These are phyloP conservation scores for Enteromius viviparus DNA, from an alignment of 2,797 vertebrate genomes.

Conservation along the genomic window DNA sequence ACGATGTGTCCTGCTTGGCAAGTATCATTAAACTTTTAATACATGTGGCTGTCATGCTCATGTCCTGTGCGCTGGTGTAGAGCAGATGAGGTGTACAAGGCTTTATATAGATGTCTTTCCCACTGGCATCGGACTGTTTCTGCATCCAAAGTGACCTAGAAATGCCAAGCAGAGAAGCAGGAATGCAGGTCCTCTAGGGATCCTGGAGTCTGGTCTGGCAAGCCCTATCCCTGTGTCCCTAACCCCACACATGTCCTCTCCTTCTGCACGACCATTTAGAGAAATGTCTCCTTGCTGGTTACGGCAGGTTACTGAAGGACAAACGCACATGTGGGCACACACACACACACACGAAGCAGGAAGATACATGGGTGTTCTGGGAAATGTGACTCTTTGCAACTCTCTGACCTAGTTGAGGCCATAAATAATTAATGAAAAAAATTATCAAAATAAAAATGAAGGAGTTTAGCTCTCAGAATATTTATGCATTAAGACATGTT, in stretches of 20 bases:
- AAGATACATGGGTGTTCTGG: constrained; percentile 44
- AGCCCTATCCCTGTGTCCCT: constrained; percentile 50
- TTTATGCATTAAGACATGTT: constrained; percentile 17
- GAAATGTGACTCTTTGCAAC: constrained; percentile 43
- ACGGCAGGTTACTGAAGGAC: constrained; percentile 53
- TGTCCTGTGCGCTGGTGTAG: constrained; percentile 46
- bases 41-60: constrained; percentile 49
- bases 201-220: constrained; percentile 45
- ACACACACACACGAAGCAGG: constrained; percentile 28
- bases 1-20: constrained; percentile 34
- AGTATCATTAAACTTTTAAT: constrained; percentile 53
- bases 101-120: constrained; percentile 58
- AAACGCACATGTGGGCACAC: constrained; percentile 24
- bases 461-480: constrained; percentile 29
- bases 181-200: constrained; percentile 52
- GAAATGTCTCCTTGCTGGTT: constrained; percentile 39
- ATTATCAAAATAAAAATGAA: constrained; percentile 33
- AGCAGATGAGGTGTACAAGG: constrained; percentile 42
- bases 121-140: constrained; percentile 53
- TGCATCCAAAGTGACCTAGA: constrained; percentile 61
- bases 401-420: constrained; percentile 44
- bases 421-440: constrained; percentile 44
- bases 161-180: constrained; percentile 59
- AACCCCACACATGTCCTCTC: constrained; percentile 52
- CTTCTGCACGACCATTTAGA: constrained; percentile 57